Conservation (phyloP, 2,113 vertebrate species). For the Cyanistes caeruleus region DNA sequence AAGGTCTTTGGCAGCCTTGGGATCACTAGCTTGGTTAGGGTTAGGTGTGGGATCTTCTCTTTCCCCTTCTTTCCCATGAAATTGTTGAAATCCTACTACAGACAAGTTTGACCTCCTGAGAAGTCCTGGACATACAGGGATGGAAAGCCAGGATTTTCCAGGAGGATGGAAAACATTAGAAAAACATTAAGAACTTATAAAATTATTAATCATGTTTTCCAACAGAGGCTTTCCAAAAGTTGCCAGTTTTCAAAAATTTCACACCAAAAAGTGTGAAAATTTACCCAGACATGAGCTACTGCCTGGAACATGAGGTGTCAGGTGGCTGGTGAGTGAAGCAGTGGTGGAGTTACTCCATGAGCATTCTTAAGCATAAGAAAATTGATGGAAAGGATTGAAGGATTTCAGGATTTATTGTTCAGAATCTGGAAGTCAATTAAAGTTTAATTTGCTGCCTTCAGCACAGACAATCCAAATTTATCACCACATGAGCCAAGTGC, state of each 20-base stretch:
- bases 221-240: background rate
- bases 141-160: background rate
- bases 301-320: background rate
- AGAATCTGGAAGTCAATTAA: background rate
- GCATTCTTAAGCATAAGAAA: background rate
- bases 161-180: background rate
- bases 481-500: background rate
- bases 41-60: background rate
- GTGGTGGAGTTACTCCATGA: background rate
- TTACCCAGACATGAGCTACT: background rate
- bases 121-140: background rate
- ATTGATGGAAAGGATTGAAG: background rate
- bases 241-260: background rate
- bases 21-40: background rate
- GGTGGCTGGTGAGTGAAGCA: background rate
- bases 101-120: background rate
- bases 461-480: background rate
- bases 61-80: background rate
- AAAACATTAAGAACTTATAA: background rate
- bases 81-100: background rate
- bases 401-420: background rate
- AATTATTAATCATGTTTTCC: background rate
- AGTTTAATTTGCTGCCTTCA: background rate
- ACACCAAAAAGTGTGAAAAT: background rate
- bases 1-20: background rate